Base-by-base conservation (phyloP, 2,797 vertebrate genomes). In the Diplodus sargus region DNA sequence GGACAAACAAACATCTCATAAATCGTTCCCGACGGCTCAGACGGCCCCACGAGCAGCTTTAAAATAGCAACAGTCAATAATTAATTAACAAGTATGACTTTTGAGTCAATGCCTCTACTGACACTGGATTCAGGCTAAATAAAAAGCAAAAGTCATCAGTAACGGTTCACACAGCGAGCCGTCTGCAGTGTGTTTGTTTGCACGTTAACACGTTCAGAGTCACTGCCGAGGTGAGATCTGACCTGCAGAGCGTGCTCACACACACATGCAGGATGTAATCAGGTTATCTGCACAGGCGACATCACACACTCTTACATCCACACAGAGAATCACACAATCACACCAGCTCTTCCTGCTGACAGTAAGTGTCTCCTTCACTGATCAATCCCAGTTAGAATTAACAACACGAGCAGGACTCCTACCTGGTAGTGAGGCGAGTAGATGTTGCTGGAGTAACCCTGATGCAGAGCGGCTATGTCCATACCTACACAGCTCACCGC, bases 371-470 rank as follows among this genome's bases (percentile, higher is more conserved):
- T 51, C n/a, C 66, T 12, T 67, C 54, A 15, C 56, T 45, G 42
- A 22, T 11, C 18, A 65, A 4, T 16, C 58, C 61, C 28, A 54
- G 60, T 47, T 12, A 70, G 22, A 47, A 54, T 3, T 4, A 7
- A 43, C 4, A 23, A 3, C 43, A 3, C 4, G 11, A 3, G 22
- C 13, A 10, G 2, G 4, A 0, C 2, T 74, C 87, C 77, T 95
- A 96, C 95, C 95, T 96, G 94, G 60, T 85, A 95, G 85, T 78
- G 91, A 76, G 94, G 87, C 15, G 89, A 90, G 87, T 92, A 94
- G 79, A 91, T 76, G 84, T 70, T 90, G 70, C 74, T 82, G 80
- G 94, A 89, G 91, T 90, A 95, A 82, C 90, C 88, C 87, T 93
- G 93, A 59, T 87, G 91, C 70, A 95, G 82, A 56, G 92, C 89